Evolutionary conservation across 2,113 vertebrate species (phyloP), one percentile per base, ranked within the genome.

Genomic region (Castor canadensis): DNA sequence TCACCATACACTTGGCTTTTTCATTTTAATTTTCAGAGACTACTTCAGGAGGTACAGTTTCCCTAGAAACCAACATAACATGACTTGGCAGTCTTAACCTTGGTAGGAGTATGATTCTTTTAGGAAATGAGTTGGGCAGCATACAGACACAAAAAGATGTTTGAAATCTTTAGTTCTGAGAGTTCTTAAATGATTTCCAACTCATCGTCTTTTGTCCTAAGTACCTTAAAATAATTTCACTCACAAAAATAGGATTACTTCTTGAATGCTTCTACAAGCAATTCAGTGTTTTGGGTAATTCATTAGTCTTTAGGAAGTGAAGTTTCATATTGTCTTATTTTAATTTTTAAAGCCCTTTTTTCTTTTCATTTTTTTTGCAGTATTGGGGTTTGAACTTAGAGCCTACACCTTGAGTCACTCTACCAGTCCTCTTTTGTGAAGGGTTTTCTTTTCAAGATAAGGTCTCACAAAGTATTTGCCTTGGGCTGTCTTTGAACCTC

Each of bases 191-290:
- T 79, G 49, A 90, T 66, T 7, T 35, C 28, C 72, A 47, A 60
- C n/a, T 95, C 24, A 32, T 35, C 96, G 77, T 95, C 69, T 91
- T 88, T 95, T 91, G 17, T 92, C 58, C 67, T 67, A 75, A 43
- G n/a, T 19, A 84, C 80, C 83, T 81, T 96, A 89, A 72, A 73
- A 80, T 83, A 84, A 93, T 93, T 96, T 95, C 22, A 40, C 15
- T 96, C 79, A 88, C 17, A 77, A 60, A 94, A 95, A 88, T 92
- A 91, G 64, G 77, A 81, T 96, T 56, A 75, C 28, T 95, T 95
- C 32, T 60, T 89, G 64, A 96, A n/a, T 87, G 77, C 52, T 84
- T 94, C 75, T 66, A n/a, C 15, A 86, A 73, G 64, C 76, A 87
- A 0, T 80, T 93, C 38, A 92, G 60, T 60, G 15, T 93, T 93